phyloP scores from a whole-genome alignment of 2,797 vertebrate genomes.

The Hypotaenidia okinawae region DNA sequence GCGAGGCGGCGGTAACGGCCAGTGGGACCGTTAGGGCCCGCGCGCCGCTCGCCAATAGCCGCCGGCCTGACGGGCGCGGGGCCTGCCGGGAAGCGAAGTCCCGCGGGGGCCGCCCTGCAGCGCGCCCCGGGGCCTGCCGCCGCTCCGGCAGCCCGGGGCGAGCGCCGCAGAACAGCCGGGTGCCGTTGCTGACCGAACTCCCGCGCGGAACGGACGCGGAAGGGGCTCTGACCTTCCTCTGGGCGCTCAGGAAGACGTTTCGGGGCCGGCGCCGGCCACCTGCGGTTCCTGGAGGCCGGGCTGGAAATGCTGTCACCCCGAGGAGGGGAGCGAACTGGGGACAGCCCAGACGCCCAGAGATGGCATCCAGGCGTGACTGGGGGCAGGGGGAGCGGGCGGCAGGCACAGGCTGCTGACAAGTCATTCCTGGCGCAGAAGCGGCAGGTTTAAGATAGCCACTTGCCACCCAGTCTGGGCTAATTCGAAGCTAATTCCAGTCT shows the following conservation, averaged over 20 bases:
- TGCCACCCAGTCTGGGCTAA: neutral
- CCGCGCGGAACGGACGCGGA: neutral
- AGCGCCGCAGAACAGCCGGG: accelerated
- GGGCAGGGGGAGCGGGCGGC: neutral
- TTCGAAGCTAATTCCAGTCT: neutral
- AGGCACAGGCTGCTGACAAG: neutral
- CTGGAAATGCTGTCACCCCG: accelerated
- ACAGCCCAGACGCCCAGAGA: accelerated
- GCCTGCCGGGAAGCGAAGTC: conserved; percentile 75
- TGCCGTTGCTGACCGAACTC: accelerated
- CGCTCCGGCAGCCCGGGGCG: accelerated
- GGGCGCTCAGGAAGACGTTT: neutral
- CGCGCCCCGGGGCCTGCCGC: neutral
- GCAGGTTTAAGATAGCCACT: neutral
- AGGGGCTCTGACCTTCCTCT: neutral
- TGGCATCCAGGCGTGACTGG: neutral
- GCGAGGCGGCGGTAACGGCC: neutral
- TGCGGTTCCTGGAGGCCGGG: neutral
- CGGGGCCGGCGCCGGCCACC: accelerated
- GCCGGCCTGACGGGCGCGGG: neutral
- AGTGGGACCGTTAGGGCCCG: neutral
- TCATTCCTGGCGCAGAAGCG: neutral
- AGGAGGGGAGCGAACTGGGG: neutral
- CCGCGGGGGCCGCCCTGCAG: neutral
- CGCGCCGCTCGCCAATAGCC: neutral